Base-by-base conservation (phyloP, 2,113 vertebrate genomes). In the Stigmatopora nigra region DNA sequence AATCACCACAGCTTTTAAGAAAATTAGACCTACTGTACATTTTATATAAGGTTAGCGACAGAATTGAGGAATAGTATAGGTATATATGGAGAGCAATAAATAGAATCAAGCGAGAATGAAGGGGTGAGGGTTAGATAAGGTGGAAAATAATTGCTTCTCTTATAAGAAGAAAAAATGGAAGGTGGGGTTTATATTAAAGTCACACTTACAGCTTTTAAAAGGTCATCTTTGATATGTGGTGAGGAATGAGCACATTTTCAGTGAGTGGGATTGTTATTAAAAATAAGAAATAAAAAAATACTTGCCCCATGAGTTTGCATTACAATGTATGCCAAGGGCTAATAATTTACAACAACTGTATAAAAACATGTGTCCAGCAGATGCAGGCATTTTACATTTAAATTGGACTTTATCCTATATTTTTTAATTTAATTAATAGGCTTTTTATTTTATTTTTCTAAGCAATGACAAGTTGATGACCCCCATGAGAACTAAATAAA, bases 81-180 rank as follows among this genome's bases (percentile, higher is more conserved):
- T 71, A 75, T 62, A 63, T 64, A 68, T 15, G n/a, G 58, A 65
- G 64, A 61, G 16, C 59, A 36, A 55, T 65, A 66, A 61, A 12
- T 20, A 58, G 58, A 46, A 72, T 71, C 66, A 44, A 63, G 38
- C 17, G 19, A 64, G 49, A 51, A 64, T 19, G 41, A 71, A 71
- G 69, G 79, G 72, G 72, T 69, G 70, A 67, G 65, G 38, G 25
- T 15, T 3, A 78, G 75, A 73, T 81, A 81, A 85, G 82, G 85
- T 85, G 81, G 80, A 76, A 75, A 69, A 85, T 88, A 87, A 88
- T 85, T 86, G 84, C 76, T 65, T 84, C 78, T 73, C 78, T 87
- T 83, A 82, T 76, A 69, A 70, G 70, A 70, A 77, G 69, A 61
- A 74, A 56, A 51, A 22, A 36, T 20, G 19, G 38, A 59, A 17